phyloP scores from a whole-genome alignment of 2,113 vertebrate genomes.

The Tretioscincus oriximinensis region DNA sequence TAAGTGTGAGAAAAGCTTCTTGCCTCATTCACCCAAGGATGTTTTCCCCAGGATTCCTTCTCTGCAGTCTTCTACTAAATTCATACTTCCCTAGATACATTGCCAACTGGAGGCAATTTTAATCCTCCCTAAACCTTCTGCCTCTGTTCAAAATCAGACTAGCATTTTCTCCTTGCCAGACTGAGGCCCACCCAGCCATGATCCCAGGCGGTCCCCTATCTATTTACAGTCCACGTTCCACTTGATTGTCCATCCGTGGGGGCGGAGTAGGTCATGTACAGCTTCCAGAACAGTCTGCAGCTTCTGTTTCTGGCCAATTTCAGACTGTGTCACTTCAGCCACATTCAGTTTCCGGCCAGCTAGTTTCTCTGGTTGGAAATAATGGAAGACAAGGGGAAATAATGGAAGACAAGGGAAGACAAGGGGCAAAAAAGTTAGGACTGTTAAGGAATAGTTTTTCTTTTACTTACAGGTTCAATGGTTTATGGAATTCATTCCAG shows the following conservation, averaged over 20 bases:
- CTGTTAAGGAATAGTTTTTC: too few species aligned
- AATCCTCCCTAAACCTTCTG: background rate
- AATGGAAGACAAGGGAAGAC: background rate
- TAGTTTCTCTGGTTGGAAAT: conserved; percentile 82
- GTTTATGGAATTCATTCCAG: too few species aligned
- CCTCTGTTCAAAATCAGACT: background rate
- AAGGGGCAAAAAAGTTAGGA: too few species aligned
- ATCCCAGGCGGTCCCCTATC: too few species aligned
- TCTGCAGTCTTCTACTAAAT: background rate
- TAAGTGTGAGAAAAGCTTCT: too few species aligned
- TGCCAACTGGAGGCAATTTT: background rate
- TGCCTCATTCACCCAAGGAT: too few species aligned
- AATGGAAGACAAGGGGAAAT: background rate
- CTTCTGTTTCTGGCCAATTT: conserved; percentile 96
- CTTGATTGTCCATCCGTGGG: conserved; percentile 86
- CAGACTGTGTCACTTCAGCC: conserved; percentile 94
- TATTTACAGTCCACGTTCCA: conserved; percentile 93
- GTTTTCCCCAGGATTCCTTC: background rate
- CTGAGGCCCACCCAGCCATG: background rate
- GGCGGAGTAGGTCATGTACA: conserved; percentile 85
- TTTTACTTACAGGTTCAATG: too few species aligned
- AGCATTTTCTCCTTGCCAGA: background rate
- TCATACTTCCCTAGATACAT: too few species aligned
- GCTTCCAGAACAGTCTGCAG: conserved; percentile 91
- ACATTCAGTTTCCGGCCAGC: conserved; percentile 88